phyloP scores from a whole-genome alignment of 1,140 invertebrate species.

The Drosophila burlai region DNA sequence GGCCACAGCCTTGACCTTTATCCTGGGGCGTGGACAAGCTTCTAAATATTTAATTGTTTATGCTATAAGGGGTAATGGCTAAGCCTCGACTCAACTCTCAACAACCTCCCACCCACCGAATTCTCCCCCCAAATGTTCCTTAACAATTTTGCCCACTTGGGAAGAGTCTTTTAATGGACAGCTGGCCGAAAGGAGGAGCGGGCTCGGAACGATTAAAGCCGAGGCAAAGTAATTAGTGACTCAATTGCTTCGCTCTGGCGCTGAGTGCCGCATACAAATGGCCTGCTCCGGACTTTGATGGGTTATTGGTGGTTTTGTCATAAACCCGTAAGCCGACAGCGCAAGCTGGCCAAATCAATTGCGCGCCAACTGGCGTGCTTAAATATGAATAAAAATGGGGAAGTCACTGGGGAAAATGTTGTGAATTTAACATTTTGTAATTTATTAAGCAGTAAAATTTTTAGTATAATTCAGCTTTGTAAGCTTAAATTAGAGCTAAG shows the following conservation, averaged over 20 bases:
- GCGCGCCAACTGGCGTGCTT: constrained; percentile 36
- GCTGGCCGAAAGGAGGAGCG: constrained; percentile 12
- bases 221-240: constrained; percentile 78
- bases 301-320: constrained; percentile 57
- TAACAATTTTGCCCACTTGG: constrained; percentile 51
- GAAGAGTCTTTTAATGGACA: constrained; percentile 75
- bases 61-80: constrained; percentile 48
- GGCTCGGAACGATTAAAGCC: constrained; percentile 61
- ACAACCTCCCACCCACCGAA: too few relatives aligned
- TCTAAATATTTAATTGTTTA: constrained; percentile 81
- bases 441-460: not conserved
- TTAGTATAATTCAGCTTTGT: not conserved
- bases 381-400: constrained; percentile 44
- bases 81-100: not conserved
- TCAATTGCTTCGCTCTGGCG: constrained; percentile 71
- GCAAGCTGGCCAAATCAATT: constrained; percentile 50
- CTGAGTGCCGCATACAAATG: constrained; percentile 71
- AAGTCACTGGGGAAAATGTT: constrained; percentile 18
- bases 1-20: constrained; percentile 76
- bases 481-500: too few relatives aligned
- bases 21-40: constrained; percentile 61
- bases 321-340: constrained; percentile 37
- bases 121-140: constrained; percentile 36
- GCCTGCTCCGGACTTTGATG: constrained; percentile 48
- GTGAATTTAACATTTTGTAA: not conserved